Percentiles rank a stretch among this genome's conserved stretches.
phyloP scores from a whole-genome alignment of 2,888 invertebrate species.

The Acronicta alni region DNA sequence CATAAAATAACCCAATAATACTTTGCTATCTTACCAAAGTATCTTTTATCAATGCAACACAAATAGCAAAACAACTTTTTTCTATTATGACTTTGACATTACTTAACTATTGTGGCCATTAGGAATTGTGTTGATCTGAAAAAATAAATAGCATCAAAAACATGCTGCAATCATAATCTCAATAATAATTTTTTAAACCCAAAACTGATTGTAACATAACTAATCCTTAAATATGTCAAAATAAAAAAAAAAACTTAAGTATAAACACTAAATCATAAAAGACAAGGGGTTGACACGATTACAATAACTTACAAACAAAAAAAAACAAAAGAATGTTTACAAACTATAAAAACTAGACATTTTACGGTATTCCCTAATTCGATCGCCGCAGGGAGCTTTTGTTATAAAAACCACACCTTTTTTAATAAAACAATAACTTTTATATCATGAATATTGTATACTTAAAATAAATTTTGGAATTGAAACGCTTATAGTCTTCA shows the following conservation, averaged over 20 bases:
- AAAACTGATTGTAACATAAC: background rate
- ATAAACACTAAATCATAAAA: conserved; percentile 65
- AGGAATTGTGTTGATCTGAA: no score
- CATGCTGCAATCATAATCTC: no score
- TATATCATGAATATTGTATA: conserved; percentile 35
- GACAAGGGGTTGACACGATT: conserved; percentile 70
- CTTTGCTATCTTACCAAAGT: no score
- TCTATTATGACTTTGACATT: no score
- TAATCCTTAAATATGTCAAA: background rate
- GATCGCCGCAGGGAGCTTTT: conserved; percentile 73
- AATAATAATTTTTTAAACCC: background rate
- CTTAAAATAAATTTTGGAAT: no score
- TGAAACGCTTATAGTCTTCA: no score
- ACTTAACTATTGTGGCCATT: no score
- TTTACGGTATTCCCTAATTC: conserved; percentile 64
- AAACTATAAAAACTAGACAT: conserved; percentile 65
- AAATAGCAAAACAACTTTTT: no score
- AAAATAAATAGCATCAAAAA: no score
- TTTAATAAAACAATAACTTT: conserved; percentile 66
- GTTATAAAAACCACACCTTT: conserved; percentile 68
- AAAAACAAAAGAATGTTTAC: conserved; percentile 70
- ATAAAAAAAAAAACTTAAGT: conserved; percentile 8
- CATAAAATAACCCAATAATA: no score
- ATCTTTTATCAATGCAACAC: no score
- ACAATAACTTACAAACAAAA: conserved; percentile 57